Percentiles rank a stretch among this genome's conserved stretches.
Evolutionary conservation across 2,113 vertebrate species (phyloP).

Genomic region (Lepisosteus osseus): DNA sequence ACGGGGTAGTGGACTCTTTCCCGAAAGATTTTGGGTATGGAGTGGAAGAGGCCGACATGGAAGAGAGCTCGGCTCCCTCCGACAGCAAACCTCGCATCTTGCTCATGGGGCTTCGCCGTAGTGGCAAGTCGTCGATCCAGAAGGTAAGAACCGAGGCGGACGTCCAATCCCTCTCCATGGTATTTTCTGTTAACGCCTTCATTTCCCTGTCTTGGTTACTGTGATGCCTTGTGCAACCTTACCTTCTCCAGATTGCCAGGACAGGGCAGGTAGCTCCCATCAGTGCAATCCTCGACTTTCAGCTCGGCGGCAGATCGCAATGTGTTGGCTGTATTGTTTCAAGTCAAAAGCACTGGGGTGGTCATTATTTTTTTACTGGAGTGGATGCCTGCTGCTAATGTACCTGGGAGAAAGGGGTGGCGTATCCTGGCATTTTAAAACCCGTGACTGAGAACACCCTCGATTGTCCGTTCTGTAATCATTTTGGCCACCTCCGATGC

Average conservation of each 20-base stretch:
- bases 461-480: too few species aligned
- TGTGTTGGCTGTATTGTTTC: too few species aligned
- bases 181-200: slow-evolving; percentile 6
- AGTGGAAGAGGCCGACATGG: slow-evolving; percentile 87
- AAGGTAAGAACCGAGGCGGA: slow-evolving; percentile 69
- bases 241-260: not conserved
- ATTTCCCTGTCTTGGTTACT: not conserved
- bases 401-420: too few species aligned
- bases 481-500: too few species aligned
- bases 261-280: too few species aligned
- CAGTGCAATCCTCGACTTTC: too few species aligned
- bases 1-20: slow-evolving; percentile 86
- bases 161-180: not conserved
- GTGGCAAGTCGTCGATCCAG: slow-evolving; percentile 97
- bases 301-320: too few species aligned
- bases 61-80: slow-evolving; percentile 71
- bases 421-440: too few species aligned
- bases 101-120: slow-evolving; percentile 91
- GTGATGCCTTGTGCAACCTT: not conserved
- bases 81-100: slow-evolving; percentile 92
- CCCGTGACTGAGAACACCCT: too few species aligned
- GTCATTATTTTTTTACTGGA: too few species aligned
- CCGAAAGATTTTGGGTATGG: slow-evolving; percentile 95
- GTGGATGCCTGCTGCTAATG: too few species aligned
- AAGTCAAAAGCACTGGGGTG: too few species aligned